Conservation (phyloP, 2,113 vertebrate genomes). For the Aythya baeri region DNA sequence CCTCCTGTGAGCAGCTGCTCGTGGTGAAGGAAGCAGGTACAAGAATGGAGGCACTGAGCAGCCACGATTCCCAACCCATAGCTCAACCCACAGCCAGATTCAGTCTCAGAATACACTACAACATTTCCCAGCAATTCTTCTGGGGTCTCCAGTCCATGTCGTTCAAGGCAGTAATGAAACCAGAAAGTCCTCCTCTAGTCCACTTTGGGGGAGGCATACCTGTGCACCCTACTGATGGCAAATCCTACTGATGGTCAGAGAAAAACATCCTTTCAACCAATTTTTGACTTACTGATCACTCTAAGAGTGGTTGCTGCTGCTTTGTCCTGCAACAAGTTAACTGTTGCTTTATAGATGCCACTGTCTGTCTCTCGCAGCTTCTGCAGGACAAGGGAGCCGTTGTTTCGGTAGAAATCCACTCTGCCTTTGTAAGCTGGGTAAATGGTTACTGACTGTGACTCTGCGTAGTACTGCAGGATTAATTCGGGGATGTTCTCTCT, state of each 20-base stretch:
- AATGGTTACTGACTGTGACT: fast-evolving
- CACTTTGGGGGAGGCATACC: background rate
- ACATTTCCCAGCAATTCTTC: no score
- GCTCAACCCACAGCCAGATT: no score
- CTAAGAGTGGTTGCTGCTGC: background rate
- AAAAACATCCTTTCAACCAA: background rate
- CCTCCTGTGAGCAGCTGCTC: no score
- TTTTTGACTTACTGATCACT: background rate
- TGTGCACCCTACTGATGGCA: no score
- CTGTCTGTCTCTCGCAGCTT: background rate
- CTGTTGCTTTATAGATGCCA: background rate
- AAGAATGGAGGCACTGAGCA: no score
- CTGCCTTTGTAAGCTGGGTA: background rate
- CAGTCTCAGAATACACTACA: no score
- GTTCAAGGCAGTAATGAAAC: background rate
- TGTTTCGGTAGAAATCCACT: background rate
- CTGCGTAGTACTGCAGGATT: background rate
- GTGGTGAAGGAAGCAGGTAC: no score
- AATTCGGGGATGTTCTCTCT: fast-evolving
- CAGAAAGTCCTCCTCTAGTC: background rate
- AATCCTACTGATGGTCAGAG: background rate
- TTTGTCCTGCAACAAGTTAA: background rate
- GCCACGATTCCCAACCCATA: no score
- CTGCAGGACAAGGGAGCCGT: background rate
- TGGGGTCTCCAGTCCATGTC: no score